phyloP scores from a whole-genome alignment of 2,797 vertebrate species.

The Epinephelus malabaricus region DNA sequence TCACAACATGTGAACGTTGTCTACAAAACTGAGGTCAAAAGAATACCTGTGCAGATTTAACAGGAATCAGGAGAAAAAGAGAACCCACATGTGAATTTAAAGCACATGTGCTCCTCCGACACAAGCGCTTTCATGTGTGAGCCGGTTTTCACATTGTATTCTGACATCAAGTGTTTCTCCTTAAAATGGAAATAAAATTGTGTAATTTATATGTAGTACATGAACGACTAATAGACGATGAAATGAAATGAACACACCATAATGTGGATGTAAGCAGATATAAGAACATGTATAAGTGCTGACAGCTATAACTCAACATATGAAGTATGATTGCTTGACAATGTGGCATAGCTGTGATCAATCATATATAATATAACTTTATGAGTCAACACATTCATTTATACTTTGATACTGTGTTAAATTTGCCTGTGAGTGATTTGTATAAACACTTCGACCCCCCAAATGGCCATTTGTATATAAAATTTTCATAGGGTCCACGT shows the following conservation, averaged over 20 bases:
- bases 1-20: background rate
- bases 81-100: conserved; percentile 41
- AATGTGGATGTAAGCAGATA: background rate
- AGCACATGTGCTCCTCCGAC: conserved; percentile 42
- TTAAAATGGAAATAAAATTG: background rate
- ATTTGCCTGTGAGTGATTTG: background rate
- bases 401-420: background rate
- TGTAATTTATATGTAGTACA: background rate
- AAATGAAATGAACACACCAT: background rate
- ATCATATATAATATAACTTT: too few species aligned
- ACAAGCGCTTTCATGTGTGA: conserved; percentile 56
- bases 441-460: background rate
- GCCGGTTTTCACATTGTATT: conserved; percentile 7
- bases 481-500: too few species aligned
- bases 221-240: background rate
- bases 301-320: background rate
- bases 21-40: conserved; percentile 2
- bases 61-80: conserved; percentile 9
- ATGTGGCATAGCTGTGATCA: background rate
- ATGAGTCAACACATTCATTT: background rate
- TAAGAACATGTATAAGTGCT: background rate
- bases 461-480: too few species aligned
- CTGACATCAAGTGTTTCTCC: conserved; percentile 21
- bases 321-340: background rate
- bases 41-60: conserved; percentile 27